These are phyloP conservation scores for Rhopalosiphum padi DNA, from an alignment of 1,140 invertebrate species.

Conservation along the genomic window DNA sequence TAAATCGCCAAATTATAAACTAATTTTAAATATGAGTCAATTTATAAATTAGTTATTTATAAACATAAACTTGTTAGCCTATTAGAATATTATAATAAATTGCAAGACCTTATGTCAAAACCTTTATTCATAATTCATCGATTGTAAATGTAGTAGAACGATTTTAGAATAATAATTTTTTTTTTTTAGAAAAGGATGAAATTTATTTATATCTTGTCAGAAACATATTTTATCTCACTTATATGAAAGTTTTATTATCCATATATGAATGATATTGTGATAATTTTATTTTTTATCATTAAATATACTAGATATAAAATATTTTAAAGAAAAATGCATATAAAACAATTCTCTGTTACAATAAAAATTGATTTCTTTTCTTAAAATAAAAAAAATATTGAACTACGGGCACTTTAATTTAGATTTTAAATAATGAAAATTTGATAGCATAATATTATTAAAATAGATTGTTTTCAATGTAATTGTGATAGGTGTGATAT, in stretches of 20 bases:
- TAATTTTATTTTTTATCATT: neutral
- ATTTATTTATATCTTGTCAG: neutral
- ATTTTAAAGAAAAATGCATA: neutral
- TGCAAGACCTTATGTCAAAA: neutral
- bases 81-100: neutral
- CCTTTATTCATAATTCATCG: neutral
- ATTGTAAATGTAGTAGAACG: neutral
- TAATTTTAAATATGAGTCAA: neutral
- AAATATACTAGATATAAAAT: neutral
- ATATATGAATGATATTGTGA: neutral
- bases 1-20: no score
- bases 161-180: neutral
- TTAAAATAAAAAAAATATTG: neutral
- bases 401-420: neutral
- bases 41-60: neutral
- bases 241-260: neutral
- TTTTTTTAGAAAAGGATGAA: neutral
- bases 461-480: neutral
- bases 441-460: neutral
- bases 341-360: neutral
- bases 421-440: neutral
- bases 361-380: neutral
- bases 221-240: conserved; percentile 9
- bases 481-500: neutral
- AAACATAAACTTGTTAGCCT: neutral